Evolutionary conservation across 2,113 vertebrate species (phyloP).

Genomic region (Thunnus maccoyii): DNA sequence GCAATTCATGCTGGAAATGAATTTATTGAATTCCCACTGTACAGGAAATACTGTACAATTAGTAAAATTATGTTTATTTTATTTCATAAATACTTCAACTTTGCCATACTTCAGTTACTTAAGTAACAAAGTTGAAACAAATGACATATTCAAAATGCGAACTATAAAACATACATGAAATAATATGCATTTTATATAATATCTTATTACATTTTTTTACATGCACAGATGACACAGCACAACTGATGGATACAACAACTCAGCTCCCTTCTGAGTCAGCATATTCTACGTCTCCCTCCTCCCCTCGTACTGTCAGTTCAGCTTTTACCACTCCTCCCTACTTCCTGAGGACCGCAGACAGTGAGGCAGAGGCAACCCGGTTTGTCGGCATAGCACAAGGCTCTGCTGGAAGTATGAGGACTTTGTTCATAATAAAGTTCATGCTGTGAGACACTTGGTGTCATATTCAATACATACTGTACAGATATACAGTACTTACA

Average conservation of each 20-base stretch:
- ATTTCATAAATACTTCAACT: too few relatives aligned
- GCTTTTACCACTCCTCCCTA: neutral
- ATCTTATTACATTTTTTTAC: slow-evolving; percentile 18
- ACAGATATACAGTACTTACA: neutral
- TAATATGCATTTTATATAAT: neutral
- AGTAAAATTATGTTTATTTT: too few relatives aligned
- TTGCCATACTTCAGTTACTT: too few relatives aligned
- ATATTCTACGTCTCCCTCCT: neutral
- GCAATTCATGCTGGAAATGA: too few relatives aligned
- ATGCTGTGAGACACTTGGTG: neutral
- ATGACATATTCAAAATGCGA: neutral
- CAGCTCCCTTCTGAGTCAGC: neutral
- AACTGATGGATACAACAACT: slow-evolving; percentile 54
- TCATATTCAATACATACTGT: neutral
- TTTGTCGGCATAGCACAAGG: slow-evolving; percentile 28
- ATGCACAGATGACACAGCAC: slow-evolving; percentile 64
- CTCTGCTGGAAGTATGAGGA: slow-evolving; percentile 64
- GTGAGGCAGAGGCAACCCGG: slow-evolving; percentile 16
- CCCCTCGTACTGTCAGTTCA: neutral
- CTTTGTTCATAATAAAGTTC: neutral
- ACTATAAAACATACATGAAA: neutral
- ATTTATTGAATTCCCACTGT: too few relatives aligned
- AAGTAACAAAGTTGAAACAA: neutral
- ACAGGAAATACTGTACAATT: too few relatives aligned
- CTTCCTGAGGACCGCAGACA: slow-evolving; percentile 1